Conservation (phyloP, 2,888 invertebrate species). For the Tanypteryx hageni region DNA sequence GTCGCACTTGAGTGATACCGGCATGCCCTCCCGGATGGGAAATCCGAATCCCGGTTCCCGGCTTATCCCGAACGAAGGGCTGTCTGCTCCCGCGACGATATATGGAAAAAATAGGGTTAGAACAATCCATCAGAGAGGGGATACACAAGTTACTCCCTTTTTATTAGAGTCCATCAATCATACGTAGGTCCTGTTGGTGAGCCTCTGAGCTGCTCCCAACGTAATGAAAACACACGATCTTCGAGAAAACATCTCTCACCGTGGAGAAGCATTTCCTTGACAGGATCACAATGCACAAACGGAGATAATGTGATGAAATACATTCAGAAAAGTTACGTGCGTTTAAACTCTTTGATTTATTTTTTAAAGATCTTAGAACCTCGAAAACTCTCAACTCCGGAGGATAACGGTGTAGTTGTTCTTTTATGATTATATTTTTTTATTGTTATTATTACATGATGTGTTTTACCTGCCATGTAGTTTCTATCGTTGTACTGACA, state of each 20-base stretch:
- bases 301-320: not conserved
- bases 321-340: not conserved
- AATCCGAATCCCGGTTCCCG: slow-evolving; percentile 95
- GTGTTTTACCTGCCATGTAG: too few relatives aligned
- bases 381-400: too few relatives aligned
- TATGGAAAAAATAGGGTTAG: slow-evolving; percentile 27
- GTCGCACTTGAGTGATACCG: slow-evolving; percentile 93
- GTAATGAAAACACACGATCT: slow-evolving; percentile 22
- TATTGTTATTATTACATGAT: too few relatives aligned
- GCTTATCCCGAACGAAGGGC: slow-evolving; percentile 94
- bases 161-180: slow-evolving; percentile 15
- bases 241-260: not conserved
- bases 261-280: not conserved
- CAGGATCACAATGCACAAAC: not conserved
- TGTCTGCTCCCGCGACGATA: slow-evolving; percentile 80
- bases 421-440: too few relatives aligned
- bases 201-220: not conserved
- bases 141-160: slow-evolving; percentile 14
- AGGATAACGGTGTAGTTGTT: too few relatives aligned
- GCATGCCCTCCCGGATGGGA: slow-evolving; percentile 91
- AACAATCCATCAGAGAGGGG: slow-evolving; percentile 50
- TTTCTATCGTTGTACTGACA: too few relatives aligned
- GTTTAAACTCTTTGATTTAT: too few relatives aligned
- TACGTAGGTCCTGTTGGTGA: not conserved
- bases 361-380: too few relatives aligned